Conservation (phyloP, 2,113 vertebrate genomes). For the Psettodes erumei region DNA sequence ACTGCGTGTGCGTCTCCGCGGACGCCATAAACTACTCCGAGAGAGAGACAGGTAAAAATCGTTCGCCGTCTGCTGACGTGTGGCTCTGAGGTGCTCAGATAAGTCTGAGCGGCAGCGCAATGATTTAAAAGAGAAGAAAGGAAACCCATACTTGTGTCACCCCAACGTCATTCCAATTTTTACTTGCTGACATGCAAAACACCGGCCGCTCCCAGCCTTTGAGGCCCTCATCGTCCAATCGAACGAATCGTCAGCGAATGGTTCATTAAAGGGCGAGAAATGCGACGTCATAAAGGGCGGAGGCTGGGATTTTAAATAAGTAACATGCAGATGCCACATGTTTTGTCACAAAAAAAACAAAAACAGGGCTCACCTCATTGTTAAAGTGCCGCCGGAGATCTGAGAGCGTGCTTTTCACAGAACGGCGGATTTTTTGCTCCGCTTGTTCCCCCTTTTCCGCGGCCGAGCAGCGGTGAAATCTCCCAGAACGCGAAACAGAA, state of each 20-base stretch:
- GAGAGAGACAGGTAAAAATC: constrained; percentile 66
- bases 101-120: not conserved
- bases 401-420: too few relatives aligned
- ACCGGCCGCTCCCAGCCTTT: not conserved
- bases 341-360: not conserved
- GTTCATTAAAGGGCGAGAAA: not conserved
- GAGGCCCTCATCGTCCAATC: not conserved
- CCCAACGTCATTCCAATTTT: not conserved
- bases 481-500: too few relatives aligned
- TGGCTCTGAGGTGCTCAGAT: not conserved
- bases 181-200: not conserved
- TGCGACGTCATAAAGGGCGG: not conserved
- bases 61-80: not conserved
- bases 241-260: not conserved
- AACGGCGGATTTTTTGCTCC: too few relatives aligned
- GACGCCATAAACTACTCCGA: constrained; percentile 66
- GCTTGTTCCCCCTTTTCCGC: too few relatives aligned
- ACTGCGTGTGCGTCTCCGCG: constrained; percentile 72
- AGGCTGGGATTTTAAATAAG: not conserved
- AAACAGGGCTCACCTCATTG: not conserved
- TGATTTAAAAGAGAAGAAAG: not conserved
- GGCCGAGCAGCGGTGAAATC: too few relatives aligned
- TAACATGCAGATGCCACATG: not conserved
- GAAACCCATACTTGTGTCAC: not conserved
- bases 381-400: not conserved